phyloP scores from a whole-genome alignment of 2,888 invertebrate genomes.

The Scaptomyza parva region DNA sequence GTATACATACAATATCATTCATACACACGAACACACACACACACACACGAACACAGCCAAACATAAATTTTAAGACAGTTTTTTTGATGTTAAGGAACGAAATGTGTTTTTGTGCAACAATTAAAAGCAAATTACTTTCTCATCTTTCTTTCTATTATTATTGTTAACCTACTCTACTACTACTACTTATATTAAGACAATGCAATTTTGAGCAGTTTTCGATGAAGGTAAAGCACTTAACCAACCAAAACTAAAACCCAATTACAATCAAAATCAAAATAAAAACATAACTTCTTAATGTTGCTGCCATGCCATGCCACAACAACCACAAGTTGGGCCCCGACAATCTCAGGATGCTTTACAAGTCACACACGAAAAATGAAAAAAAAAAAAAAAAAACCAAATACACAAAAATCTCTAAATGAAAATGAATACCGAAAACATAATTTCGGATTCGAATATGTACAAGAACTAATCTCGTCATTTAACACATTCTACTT shows the following conservation, averaged over 20 bases:
- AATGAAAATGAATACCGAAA: conserved; percentile 2
- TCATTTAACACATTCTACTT: conserved; percentile 62
- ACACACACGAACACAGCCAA: conserved; percentile 12
- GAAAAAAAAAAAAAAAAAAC: not conserved
- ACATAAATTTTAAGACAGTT: conserved; percentile 58
- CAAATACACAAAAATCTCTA: conserved; percentile 14
- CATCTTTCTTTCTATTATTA: conserved; percentile 84
- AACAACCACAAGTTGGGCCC: conserved; percentile 14
- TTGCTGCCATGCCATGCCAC: conserved; percentile 30
- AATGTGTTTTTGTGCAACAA: conserved; percentile 78
- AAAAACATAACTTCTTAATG: conserved; percentile 26
- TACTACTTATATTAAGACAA: conserved; percentile 80
- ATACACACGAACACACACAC: conserved; percentile 15
- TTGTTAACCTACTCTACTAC: conserved; percentile 76
- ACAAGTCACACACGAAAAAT: conserved; percentile 5
- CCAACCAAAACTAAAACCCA: conserved; percentile 27
- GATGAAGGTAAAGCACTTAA: conserved; percentile 84
- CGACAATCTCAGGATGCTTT: conserved; percentile 29
- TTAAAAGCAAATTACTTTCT: conserved; percentile 84
- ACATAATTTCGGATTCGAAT: not conserved
- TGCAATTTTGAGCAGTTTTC: conserved; percentile 84
- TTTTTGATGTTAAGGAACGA: conserved; percentile 50
- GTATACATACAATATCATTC: conserved; percentile 9
- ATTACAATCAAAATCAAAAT: conserved; percentile 4
- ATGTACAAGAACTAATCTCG: conserved; percentile 19